Base-by-base conservation (phyloP, 1,140 invertebrate genomes). In the Drosophila santomea region DNA sequence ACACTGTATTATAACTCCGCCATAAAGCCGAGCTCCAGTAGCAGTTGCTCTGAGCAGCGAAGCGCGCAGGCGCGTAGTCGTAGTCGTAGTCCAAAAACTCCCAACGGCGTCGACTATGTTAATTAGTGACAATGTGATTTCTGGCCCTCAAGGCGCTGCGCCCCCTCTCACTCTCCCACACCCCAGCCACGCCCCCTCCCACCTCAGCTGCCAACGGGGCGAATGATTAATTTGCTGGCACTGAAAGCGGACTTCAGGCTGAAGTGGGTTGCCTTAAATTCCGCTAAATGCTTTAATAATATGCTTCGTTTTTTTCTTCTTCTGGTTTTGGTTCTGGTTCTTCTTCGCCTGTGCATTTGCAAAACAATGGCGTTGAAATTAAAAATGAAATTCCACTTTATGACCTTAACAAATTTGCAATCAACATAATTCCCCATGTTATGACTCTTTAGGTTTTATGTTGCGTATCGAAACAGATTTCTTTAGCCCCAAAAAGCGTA, bases 361-460 rank as follows among this genome's bases (percentile, higher is more conserved):
- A 67, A 74, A 74, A 89, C 84, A 89, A 89, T 89, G 84, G 84
- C 84, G 84, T 89, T 89, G 82, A 89, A 89, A 89, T 89, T 89
- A 89, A 89, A 89, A 89, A 80, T 62, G 68, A 89, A 89, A 89
- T 78, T 89, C 78, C 61, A 74, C 73, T 89, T 89, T 90, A 89
- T 89, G 86, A 90, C 86, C 81, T 89, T 90, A 90, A 90, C 81
- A 90, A 90, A 89, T 89, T 89, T 74, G 85, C 85, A 89, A 90
- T 90, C 80, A 90, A 89, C 84, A 89, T 89, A 89, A 84, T 89
- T 78, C 73, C 67, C 57, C 60, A 12, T 86, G 79, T 88, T 86
- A 86, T 86, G 83, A 86, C 83, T 86, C 58, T 57, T 77, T 77
- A 59, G 39, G 63, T 35, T 77, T 77, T 77, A 77, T 60, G 51